phyloP scores from a whole-genome alignment of 2,113 vertebrate genomes.

The Salvelinus fontinalis region DNA sequence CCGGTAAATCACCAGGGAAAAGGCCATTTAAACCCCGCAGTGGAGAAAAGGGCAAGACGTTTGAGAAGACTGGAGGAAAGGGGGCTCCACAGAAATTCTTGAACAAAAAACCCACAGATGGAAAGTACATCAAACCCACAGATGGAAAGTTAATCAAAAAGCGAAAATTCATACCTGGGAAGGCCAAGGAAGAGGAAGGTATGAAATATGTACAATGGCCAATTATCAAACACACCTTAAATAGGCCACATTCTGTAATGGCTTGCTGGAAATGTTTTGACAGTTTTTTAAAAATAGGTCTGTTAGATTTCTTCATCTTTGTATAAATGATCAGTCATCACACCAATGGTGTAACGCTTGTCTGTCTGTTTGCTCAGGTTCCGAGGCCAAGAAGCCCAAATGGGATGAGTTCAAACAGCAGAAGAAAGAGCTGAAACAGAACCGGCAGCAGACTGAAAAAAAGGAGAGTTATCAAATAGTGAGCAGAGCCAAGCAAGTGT shows the following conservation, averaged over 20 bases:
- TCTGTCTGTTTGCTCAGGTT: conserved; percentile 57
- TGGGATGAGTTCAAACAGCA: conserved; percentile 84
- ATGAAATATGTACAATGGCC: neutral
- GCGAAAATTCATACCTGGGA: conserved; percentile 32
- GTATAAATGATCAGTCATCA: neutral
- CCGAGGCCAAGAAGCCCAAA: conserved; percentile 82
- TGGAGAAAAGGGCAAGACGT: conserved; percentile 41
- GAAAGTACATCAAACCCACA: conserved; percentile 43
- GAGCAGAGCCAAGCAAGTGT: conserved; percentile 84
- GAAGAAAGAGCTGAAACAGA: conserved; percentile 88
- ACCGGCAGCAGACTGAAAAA: conserved; percentile 77
- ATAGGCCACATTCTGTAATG: too few species aligned
- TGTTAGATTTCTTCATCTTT: neutral
- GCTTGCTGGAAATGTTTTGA: neutral
- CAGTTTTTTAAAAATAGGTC: too few species aligned
- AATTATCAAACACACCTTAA: too few species aligned
- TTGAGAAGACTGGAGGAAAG: conserved; percentile 40
- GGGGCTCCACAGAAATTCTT: conserved; percentile 38
- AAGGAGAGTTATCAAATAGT: conserved; percentile 87
- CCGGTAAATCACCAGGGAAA: conserved; percentile 33
- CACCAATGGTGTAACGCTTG: too few species aligned
- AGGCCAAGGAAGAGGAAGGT: conserved; percentile 34
- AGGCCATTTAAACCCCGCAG: conserved; percentile 60
- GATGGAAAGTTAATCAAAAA: conserved; percentile 53
- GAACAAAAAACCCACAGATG: conserved; percentile 44